Conservation (phyloP, 2,113 vertebrate genomes). For the Gymnorhina tibicen region DNA sequence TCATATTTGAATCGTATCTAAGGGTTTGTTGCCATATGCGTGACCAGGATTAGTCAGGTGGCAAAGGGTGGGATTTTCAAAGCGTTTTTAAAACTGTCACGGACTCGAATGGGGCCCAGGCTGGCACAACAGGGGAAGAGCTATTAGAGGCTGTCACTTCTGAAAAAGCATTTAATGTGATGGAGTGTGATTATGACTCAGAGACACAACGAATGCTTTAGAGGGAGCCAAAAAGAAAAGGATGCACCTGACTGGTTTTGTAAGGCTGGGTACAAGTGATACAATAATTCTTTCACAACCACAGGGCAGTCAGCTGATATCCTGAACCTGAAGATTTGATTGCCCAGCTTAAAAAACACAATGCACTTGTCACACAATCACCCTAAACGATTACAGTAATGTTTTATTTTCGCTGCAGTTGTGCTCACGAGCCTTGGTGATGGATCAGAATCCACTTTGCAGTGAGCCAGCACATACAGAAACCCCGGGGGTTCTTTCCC, state of each 20-base stretch:
- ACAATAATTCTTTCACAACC: conserved; percentile 8
- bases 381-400: neutral
- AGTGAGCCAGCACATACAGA: neutral
- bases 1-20: neutral
- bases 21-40: neutral
- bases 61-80: neutral
- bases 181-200: neutral
- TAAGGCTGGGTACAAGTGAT: neutral
- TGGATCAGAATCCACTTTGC: neutral
- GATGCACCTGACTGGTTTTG: conserved; percentile 8
- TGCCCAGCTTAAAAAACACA: neutral
- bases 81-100: neutral
- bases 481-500: neutral
- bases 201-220: neutral
- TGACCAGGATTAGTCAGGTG: neutral
- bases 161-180: neutral
- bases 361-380: neutral
- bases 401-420: neutral
- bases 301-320: neutral
- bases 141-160: neutral
- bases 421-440: neutral
- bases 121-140: neutral
- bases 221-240: neutral
- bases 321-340: conserved; percentile 6
- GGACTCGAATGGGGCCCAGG: neutral